Evolutionary conservation across 2,888 invertebrate genomes (phyloP), one percentile per base, ranked within the genome.

Genomic region (Hypselothyrea guttata): DNA sequence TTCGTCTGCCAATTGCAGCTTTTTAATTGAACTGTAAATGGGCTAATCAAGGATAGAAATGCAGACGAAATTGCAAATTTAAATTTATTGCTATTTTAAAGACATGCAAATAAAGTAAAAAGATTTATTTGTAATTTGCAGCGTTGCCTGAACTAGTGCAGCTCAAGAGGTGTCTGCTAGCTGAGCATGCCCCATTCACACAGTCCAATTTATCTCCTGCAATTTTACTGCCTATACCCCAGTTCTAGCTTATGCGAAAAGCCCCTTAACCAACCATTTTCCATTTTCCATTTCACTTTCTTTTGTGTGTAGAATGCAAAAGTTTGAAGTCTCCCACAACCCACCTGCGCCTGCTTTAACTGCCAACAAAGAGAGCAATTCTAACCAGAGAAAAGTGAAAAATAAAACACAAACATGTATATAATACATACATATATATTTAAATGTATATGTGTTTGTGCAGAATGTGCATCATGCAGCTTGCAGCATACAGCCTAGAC

Each of bases 271-370:
- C 40, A 41, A 41, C 40, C 27, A 18, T 41, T 27, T 9, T 31
- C 11, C 41, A 27, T 54, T 57, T 61, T 47, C 42, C 82, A 82
- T 78, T 78, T 78, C 78, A 78, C 78, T 78, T 78, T 78, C 84
- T 69, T 78, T 78, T 78, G 82, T 84, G 69, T 71, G 69, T 71
- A 40, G 27, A 34, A 65, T 46, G 59, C 59, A 77, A 75, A 22
- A 84, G 75, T 75, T 84, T 77, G 75, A 78, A 75, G 78, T 66
- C 63, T 78, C 71, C 63, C 58, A 53, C 60, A 62, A 62, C 53
- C 60, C 65, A 48, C 49, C 60, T 27, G 40, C 57, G 52, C 52
- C 69, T 69, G 64, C 75, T 78, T 75, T 70, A 81, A 81, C 62
- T 52, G 75, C 60, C 70, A 59, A 11, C 16, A 41, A 40, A 33